Evolutionary conservation across 2,888 invertebrate species (phyloP), one percentile per base, ranked within the genome.

Genomic region (Pseudoips prasinana): DNA sequence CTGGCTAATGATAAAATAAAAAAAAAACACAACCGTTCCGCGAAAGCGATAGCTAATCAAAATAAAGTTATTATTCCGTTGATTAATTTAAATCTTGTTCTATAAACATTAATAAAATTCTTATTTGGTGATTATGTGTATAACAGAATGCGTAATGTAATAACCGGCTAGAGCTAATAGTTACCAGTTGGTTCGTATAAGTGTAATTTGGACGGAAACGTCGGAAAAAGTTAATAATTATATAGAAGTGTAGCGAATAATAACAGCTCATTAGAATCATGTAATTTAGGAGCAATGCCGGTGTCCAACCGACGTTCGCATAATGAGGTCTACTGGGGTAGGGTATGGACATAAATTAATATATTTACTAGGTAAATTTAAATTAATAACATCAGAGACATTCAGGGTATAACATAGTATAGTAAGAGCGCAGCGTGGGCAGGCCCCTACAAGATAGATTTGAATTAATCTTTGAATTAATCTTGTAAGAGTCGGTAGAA

Each of bases 241-340:
- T 64, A 72, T 70, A 68, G 65, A 63, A 71, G 65, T 67, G 57
- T 63, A 61, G 64, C 68, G 68, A 57, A 73, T 83, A 80, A 85
- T 83, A 80, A 74, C 69, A 56, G 67, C 66, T 75, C 69, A 80
- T 83, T 84, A 82, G 74, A 73, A 77, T 73, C 75, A 75, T 78
- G 80, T 67, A 65, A 66, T 54, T 62, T 57, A 47, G 33, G 29
- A 40, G 43, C 40, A 39, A 41, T 41, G 45, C 40, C 58, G 51
- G 39, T 46, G 55, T 52, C 57, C 50, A 53, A 57, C 60, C 60
- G 62, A 60, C 46, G 52, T 39, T 57, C 45, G 48, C 58, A 72
- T 80, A 82, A 82, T 80, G 76, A 83, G 71, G 57, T 45, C 53
- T 29, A 25, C 30, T 42, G 29, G 44, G 49, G 39, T 46, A 35